phyloP scores from a whole-genome alignment of 2,113 vertebrate species.

The Tragelaphus scriptus region DNA sequence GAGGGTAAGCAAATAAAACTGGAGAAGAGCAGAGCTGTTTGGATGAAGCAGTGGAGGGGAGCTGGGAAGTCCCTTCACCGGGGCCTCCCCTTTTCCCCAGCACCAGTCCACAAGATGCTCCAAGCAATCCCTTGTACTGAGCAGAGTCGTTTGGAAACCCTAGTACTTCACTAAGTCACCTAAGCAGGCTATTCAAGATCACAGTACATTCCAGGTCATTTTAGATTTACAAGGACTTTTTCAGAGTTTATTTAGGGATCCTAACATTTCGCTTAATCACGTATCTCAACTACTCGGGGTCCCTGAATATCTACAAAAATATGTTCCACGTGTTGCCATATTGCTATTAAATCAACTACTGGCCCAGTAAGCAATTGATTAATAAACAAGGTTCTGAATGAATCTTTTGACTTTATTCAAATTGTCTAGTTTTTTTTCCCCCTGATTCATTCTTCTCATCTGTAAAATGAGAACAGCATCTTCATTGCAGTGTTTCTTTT shows the following conservation, averaged over 20 bases:
- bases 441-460: background rate
- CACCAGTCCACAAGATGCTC: background rate
- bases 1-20: background rate
- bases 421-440: background rate
- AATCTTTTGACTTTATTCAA: background rate
- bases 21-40: background rate
- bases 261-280: background rate
- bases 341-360: background rate
- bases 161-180: background rate
- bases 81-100: no score
- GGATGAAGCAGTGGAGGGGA: background rate
- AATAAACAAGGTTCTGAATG: background rate
- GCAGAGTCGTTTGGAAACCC: background rate
- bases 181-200: background rate
- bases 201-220: background rate
- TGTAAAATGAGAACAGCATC: background rate
- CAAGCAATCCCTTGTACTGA: background rate
- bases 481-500: background rate
- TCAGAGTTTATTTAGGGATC: background rate
- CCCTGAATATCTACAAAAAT: background rate
- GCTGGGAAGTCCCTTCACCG: background rate
- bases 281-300: background rate
- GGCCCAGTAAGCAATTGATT: background rate
- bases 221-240: background rate
- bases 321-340: background rate